phyloP scores from a whole-genome alignment of 2,888 invertebrate genomes.

The Melanophora roralis region DNA sequence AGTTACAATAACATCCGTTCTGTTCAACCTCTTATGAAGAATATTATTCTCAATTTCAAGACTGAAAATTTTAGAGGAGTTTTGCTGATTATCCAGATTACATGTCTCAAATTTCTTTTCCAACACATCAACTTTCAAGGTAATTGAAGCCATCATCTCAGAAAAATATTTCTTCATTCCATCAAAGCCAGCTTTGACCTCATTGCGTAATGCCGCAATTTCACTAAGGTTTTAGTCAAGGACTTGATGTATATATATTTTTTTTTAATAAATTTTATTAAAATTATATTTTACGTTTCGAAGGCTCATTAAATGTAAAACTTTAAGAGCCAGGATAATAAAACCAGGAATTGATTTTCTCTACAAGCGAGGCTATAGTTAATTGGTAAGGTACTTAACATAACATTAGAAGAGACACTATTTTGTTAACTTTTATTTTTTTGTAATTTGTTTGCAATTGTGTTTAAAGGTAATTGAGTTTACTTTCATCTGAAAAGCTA shows the following conservation, averaged over 20 bases:
- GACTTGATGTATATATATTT: too few relatives aligned
- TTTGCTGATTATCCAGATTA: background rate
- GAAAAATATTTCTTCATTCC: background rate
- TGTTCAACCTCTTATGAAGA: background rate
- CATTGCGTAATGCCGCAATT: background rate
- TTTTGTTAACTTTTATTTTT: background rate
- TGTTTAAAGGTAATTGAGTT: too few relatives aligned
- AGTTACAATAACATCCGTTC: background rate
- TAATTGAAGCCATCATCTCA: background rate
- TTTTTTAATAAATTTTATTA: constrained; percentile 55
- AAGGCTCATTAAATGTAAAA: constrained; percentile 67
- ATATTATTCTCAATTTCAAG: background rate
- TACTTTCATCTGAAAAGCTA: too few relatives aligned
- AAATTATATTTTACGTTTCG: constrained; percentile 74
- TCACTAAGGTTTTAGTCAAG: background rate
- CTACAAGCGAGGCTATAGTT: constrained; percentile 73
- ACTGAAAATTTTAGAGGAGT: background rate
- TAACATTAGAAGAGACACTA: constrained; percentile 68
- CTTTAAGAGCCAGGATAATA: constrained; percentile 74
- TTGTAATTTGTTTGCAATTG: too few relatives aligned
- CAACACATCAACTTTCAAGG: background rate
- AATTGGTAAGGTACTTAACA: constrained; percentile 64
- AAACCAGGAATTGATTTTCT: constrained; percentile 69
- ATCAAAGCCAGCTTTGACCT: background rate
- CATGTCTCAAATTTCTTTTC: background rate